phyloP scores from a whole-genome alignment of 1,140 invertebrate genomes.

The Homarus americanus region DNA sequence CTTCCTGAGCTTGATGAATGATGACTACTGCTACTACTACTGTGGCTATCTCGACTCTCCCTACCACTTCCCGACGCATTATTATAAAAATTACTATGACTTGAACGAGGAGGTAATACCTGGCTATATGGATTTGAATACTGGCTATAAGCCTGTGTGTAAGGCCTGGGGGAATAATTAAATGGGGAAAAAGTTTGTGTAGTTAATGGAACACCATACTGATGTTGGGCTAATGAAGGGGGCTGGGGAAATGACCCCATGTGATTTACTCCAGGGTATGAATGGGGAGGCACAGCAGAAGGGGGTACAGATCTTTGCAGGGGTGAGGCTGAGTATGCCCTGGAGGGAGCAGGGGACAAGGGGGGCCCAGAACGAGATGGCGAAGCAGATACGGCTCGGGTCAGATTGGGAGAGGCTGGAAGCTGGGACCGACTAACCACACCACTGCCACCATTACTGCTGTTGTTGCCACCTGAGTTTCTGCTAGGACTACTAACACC shows the following conservation, averaged over 20 bases:
- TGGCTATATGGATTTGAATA: conserved; percentile 70
- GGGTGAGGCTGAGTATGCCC: conserved; percentile 65
- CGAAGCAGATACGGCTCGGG: conserved; percentile 74
- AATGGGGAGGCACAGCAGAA: conserved; percentile 58
- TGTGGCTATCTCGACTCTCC: conserved; percentile 44
- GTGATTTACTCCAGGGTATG: conserved; percentile 67
- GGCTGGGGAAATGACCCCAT: conserved; percentile 47
- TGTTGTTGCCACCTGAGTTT: conserved; percentile 50
- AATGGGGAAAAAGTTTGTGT: conserved; percentile 65
- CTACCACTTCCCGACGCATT: conserved; percentile 49
- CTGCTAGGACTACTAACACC: conserved; percentile 40
- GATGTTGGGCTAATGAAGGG: conserved; percentile 44
- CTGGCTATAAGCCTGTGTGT: conserved; percentile 65
- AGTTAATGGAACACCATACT: conserved; percentile 62
- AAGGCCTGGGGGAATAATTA: conserved; percentile 68
- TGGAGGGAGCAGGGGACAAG: conserved; percentile 73
- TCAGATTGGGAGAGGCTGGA: conserved; percentile 75
- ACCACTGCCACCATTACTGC: conserved; percentile 64
- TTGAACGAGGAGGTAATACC: conserved; percentile 64
- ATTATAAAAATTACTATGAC: conserved; percentile 65
- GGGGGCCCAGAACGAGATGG: conserved; percentile 72
- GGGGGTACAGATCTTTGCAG: conserved; percentile 65
- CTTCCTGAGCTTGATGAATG: conserved; percentile 65
- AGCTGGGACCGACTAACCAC: conserved; percentile 71
- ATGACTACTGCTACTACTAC: conserved; percentile 70